Base-by-base conservation (phyloP, 2,888 invertebrate species). In the Andrena haemorrhoa region DNA sequence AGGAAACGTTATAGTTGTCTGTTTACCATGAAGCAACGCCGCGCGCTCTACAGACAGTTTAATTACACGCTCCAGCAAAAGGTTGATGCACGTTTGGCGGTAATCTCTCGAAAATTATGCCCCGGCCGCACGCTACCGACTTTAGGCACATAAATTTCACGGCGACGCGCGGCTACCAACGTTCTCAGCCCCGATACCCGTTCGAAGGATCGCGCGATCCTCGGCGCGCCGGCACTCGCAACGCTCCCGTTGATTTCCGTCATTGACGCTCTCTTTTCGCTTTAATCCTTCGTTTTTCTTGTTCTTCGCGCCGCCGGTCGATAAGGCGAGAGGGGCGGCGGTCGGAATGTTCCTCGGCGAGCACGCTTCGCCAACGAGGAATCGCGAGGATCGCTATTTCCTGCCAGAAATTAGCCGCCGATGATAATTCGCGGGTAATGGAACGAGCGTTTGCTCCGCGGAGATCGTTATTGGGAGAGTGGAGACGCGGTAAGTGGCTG, bases 51-150 rank as follows among this genome's bases (percentile, higher is more conserved):
- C 76, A 77, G 81, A 76, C 77, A 81, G 77, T 83, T 82, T 81
- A 83, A 83, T 83, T 83, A 83, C 81, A 83, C 81, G 82, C 82
- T 83, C 81, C 76, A 68, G 82, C 73, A 83, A 83, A 80, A 81
- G 81, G 82, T 81, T 83, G 81, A 81, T 83, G 82, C 82, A 83
- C 82, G 81, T 77, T 77, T 77, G 41, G 73, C 51, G 53, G 72
- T 69, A 81, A 70, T 83, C 81, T 77, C 76, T 53, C 76, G 70
- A 81, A 83, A 73, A 83, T 76, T 83, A 77, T 77, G 63, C 76
- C 69, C 61, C 61, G 49, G 69, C 81, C 76, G 61, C 82, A 82
- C 73, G 81, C 82, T 53, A 81, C 49, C 73, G 69, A 23, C 47
- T 74, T 82, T 75, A 69, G 66, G 53, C 75, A 72, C 82, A 72